phyloP scores from a whole-genome alignment of 1,140 invertebrate genomes.

The Drosophila lowei region DNA sequence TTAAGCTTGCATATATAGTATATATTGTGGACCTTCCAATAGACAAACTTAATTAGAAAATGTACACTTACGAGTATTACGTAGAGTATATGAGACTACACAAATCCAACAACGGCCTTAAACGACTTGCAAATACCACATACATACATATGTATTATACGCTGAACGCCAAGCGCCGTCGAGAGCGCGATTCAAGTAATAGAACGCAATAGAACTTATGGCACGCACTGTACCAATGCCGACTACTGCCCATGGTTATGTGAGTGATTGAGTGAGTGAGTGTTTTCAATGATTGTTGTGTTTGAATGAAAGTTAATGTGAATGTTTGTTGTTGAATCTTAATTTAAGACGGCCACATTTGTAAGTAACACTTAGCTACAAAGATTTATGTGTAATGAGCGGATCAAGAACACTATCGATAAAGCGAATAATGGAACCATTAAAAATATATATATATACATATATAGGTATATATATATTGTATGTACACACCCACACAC shows the following conservation, averaged over 20 bases:
- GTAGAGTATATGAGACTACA: slow-evolving; percentile 37
- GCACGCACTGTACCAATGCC: slow-evolving; percentile 66
- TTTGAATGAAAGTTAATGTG: slow-evolving; percentile 18
- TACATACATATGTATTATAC: slow-evolving; percentile 2
- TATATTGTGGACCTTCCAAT: slow-evolving; percentile 63
- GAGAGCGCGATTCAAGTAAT: slow-evolving; percentile 23
- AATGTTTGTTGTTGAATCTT: slow-evolving; percentile 35
- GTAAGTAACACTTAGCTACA: slow-evolving; percentile 64
- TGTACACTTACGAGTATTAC: slow-evolving; percentile 38
- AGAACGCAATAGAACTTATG: slow-evolving; percentile 42
- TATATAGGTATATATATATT: slow-evolving; percentile 11
- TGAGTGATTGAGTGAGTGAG: slow-evolving; percentile 27
- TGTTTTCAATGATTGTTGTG: slow-evolving; percentile 1
- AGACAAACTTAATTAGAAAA: slow-evolving; percentile 51
- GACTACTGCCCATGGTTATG: slow-evolving; percentile 71
- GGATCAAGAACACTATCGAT: slow-evolving; percentile 57
- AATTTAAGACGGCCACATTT: slow-evolving; percentile 71
- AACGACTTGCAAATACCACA: slow-evolving; percentile 48
- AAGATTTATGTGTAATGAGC: slow-evolving; percentile 62
- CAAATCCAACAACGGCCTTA: slow-evolving; percentile 73
- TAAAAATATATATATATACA: slow-evolving; percentile 29
- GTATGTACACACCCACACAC: slow-evolving; percentile 11
- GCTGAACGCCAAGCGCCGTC: slow-evolving; percentile 39
- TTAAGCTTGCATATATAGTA: slow-evolving; percentile 6
- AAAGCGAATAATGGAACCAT: slow-evolving; percentile 55